Percentiles rank a stretch among this genome's conserved stretches.
Evolutionary conservation across 2,888 invertebrate genomes (phyloP).

Genomic region (Heliconius ismenius): DNA sequence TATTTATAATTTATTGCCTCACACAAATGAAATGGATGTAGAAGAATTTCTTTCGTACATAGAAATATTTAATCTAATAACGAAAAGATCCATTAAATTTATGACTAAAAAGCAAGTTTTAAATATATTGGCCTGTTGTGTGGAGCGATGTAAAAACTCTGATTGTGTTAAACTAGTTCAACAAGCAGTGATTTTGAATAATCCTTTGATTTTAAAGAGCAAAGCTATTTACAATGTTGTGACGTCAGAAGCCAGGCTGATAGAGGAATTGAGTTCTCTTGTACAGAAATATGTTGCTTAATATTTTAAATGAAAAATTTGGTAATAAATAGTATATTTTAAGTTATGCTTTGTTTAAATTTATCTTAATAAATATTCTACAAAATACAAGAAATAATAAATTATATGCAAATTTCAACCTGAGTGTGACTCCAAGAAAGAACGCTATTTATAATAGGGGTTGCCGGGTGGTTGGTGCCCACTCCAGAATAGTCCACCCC

Average conservation of each 20-base stretch:
- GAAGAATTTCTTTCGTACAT: constrained; percentile 59
- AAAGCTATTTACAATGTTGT: constrained; percentile 46
- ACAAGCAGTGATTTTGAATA: constrained; percentile 58
- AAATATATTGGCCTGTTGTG: constrained; percentile 56
- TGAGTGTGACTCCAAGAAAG: too few relatives aligned
- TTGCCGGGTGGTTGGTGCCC: too few relatives aligned
- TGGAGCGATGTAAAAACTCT: constrained; percentile 47
- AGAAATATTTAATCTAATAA: constrained; percentile 57
- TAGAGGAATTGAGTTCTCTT: constrained; percentile 53
- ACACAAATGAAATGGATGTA: constrained; percentile 55
- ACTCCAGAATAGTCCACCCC: too few relatives aligned
- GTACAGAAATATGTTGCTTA: constrained; percentile 56
- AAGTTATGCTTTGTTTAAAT: not conserved
- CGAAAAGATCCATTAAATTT: constrained; percentile 64
- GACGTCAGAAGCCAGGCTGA: constrained; percentile 48
- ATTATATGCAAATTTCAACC: too few relatives aligned
- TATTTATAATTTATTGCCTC: constrained; percentile 57
- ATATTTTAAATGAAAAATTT: not conserved
- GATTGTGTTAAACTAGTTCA: constrained; percentile 58
- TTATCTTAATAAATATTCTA: not conserved
- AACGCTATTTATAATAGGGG: too few relatives aligned
- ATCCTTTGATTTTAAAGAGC: constrained; percentile 58
- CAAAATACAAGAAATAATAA: too few relatives aligned
- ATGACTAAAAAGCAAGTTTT: constrained; percentile 64
- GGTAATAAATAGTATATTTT: constrained; percentile 16